These are phyloP conservation scores for Dipus sagitta DNA, from an alignment of 2,797 vertebrate species.

Conservation along the genomic window DNA sequence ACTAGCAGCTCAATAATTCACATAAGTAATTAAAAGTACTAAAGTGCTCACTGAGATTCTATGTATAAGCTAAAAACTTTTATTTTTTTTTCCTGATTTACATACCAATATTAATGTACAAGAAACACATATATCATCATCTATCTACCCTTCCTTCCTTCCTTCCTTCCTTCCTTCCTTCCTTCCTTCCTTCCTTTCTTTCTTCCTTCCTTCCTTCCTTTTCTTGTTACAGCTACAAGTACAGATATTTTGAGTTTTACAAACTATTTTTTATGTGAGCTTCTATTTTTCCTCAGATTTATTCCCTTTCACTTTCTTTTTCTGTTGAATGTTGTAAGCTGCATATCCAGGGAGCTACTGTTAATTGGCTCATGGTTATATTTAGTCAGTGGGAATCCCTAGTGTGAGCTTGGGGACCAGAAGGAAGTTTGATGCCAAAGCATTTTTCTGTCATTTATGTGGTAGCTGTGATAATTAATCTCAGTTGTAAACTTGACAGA, in stretches of 20 bases:
- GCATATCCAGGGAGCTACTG: neutral
- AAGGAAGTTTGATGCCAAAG: neutral
- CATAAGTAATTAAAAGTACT: conserved; percentile 24
- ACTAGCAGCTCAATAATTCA: neutral
- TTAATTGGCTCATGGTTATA: neutral
- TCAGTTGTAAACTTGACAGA: too few relatives aligned
- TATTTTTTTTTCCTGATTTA: neutral
- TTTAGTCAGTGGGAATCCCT: neutral
- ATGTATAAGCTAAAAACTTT: neutral
- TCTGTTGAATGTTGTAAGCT: neutral
- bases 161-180: too few relatives aligned
- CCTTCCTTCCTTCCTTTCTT: too few relatives aligned
- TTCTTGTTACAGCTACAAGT: neutral
- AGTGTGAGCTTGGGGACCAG: neutral
- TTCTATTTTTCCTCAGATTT: neutral
- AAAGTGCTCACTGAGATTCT: neutral
- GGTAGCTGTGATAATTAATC: too few relatives aligned
- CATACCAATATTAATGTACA: neutral
- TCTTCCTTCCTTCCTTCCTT: too few relatives aligned
- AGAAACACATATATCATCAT: neutral
- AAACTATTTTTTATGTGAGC: neutral
- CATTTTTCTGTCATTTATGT: neutral
- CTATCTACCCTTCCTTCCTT: too few relatives aligned
- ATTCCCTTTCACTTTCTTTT: neutral
- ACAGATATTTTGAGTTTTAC: neutral